These are phyloP conservation scores for Palaemon carinicauda DNA, from an alignment of 1,140 invertebrate species.

Conservation along the genomic window DNA sequence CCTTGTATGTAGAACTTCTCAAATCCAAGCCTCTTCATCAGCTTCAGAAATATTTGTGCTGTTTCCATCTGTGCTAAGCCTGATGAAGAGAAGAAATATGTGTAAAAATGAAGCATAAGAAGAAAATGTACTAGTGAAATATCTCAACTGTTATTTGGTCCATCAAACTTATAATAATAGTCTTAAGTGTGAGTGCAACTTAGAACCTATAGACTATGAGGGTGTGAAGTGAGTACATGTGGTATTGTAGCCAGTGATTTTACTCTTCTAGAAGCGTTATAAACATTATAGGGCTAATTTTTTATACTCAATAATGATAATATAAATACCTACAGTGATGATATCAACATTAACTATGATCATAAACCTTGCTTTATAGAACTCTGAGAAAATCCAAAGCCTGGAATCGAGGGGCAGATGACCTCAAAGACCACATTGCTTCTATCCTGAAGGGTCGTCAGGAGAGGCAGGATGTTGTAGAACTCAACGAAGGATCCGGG, in stretches of 20 bases:
- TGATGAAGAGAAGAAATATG: background rate
- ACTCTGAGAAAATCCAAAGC: conserved; percentile 84
- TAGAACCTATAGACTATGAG: no score
- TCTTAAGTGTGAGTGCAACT: no score
- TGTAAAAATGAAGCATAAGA: no score
- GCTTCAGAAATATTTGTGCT: conserved; percentile 78
- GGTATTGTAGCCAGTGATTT: no score
- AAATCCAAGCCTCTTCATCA: conserved; percentile 83
- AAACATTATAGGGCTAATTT: background rate
- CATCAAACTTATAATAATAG: no score
- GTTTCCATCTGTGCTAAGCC: conserved; percentile 70
- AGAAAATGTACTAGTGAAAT: background rate
- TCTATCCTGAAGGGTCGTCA: conserved; percentile 70
- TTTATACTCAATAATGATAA: no score
- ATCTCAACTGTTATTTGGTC: no score
- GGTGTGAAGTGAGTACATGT: no score
- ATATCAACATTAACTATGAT: background rate
- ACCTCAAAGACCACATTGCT: conserved; percentile 80
- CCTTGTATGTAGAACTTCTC: conserved; percentile 84
- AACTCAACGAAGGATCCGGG: conserved; percentile 88
- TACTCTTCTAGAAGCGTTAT: no score
- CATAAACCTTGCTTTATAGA: conserved; percentile 65
- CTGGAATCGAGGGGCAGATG: conserved; percentile 82
- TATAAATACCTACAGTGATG: no score
- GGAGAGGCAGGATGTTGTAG: conserved; percentile 78